Percentiles rank a stretch among this genome's conserved stretches.
These are phyloP conservation scores for Struthio camelus DNA, from an alignment of 2,113 vertebrate genomes.

Conservation along the genomic window DNA sequence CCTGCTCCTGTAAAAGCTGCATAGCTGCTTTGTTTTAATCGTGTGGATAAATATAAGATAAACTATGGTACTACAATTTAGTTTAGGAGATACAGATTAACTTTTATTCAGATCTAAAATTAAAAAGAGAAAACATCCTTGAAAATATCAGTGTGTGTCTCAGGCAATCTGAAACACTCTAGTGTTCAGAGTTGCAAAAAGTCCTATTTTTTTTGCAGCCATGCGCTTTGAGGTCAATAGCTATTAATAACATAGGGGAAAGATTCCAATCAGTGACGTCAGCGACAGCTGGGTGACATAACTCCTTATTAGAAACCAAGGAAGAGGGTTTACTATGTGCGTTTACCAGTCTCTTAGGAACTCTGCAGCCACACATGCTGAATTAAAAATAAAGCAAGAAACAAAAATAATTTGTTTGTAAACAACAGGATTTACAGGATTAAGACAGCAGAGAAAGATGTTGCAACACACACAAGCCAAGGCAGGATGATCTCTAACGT, in stretches of 20 bases:
- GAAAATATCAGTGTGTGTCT: neutral
- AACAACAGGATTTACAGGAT: neutral
- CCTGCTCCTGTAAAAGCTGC: neutral
- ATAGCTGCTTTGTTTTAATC: neutral
- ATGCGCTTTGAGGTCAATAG: neutral
- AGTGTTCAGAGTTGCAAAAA: neutral
- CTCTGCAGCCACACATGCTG: neutral
- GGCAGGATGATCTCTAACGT: neutral
- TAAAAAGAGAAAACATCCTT: accelerated
- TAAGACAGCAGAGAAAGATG: slow-evolving; percentile 9
- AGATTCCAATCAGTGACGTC: neutral
- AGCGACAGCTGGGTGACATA: neutral
- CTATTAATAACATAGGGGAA: neutral
- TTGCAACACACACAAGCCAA: slow-evolving; percentile 4
- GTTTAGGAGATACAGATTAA: neutral
- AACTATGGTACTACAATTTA: neutral
- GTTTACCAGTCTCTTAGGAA: neutral
- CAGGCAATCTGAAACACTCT: neutral
- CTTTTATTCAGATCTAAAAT: neutral
- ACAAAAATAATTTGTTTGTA: neutral
- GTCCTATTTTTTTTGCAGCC: neutral
- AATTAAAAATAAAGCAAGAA: neutral
- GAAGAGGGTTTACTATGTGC: neutral
- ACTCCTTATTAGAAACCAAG: neutral
- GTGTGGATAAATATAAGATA: neutral